Base-by-base conservation (phyloP, 2,888 invertebrate species). In the Hyppa rectilinea region DNA sequence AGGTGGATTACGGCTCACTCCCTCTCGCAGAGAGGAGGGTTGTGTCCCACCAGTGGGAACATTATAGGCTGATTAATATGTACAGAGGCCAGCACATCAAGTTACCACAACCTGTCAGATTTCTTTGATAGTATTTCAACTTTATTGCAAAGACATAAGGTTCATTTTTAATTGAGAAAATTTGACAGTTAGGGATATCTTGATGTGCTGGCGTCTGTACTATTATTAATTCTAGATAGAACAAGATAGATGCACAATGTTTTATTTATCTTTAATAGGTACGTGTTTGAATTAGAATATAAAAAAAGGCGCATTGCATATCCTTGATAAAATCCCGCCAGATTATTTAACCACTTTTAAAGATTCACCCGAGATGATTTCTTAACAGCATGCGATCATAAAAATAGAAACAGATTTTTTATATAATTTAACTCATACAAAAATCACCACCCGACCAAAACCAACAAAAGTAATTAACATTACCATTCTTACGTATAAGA, bases 381-480 rank as follows among this genome's bases (percentile, higher is more conserved):
- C 17, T 14, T 14, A 12, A 17, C 12, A 0, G 36, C 9, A n/a
- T 12, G 20, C 40, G 2, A 55, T 40, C 6, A 17, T 6, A 49
- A 53, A 26, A 47, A 20, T 38, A 49, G 52, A 68, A 47, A 58
- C 12, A 56, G 12, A 49, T 34, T 59, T 77, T n/a, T 73, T 53
- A 52, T 50, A 74, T 68, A 68, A 64, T 74, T 60, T 29, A 29
- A 40, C 45, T 53, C 31, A 12, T 12, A 12, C n/a, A 26, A 53
- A 62, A 72, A 31, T 38, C 47, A 71, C 36, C 20, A 59, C n/a
- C 47, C 17, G 29, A 34, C 5, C 12, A 55, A 38, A 26, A 14
- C 29, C 69, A 74, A 52, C 29, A 55, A 56, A 60, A 64, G 56
- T 65, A 75, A 76, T 79, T 76, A 80, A 40, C 49, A 65, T 65